Evolutionary conservation across 2,797 vertebrate genomes (phyloP).

Genomic region (Syngnathus acus): DNA sequence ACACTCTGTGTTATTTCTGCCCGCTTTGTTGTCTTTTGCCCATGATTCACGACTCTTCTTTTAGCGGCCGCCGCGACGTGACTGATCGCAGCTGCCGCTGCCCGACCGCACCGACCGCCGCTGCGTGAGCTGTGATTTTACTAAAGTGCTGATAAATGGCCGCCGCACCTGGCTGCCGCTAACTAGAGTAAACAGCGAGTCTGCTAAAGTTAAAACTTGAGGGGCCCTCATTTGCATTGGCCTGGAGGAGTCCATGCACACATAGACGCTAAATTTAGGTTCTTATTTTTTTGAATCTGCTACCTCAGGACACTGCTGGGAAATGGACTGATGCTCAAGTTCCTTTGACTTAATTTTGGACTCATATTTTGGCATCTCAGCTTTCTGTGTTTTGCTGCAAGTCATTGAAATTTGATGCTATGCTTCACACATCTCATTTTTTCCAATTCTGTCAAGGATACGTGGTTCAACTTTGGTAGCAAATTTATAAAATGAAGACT

Average conservation of each 20-base stretch:
- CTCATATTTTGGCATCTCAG: too few species aligned
- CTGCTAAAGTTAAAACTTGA: constrained; percentile 54
- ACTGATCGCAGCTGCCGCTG: constrained; percentile 17
- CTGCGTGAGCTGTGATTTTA: constrained; percentile 16
- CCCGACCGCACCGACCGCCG: background rate
- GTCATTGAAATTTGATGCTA: too few species aligned
- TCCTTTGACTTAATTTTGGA: too few species aligned
- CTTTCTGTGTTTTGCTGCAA: too few species aligned
- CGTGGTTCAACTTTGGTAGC: too few species aligned
- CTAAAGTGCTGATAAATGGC: constrained; percentile 35
- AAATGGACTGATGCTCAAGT: background rate
- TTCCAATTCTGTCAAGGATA: too few species aligned
- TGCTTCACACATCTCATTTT: too few species aligned
- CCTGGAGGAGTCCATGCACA: constrained; percentile 31
- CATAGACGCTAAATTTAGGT: constrained; percentile 28
- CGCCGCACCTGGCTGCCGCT: constrained; percentile 45
- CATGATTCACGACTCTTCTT: background rate
- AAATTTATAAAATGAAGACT: too few species aligned
- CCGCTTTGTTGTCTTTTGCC: constrained; percentile 22
- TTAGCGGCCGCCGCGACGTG: background rate
- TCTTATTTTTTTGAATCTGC: background rate
- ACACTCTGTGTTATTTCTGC: constrained; percentile 26
- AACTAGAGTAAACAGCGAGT: constrained; percentile 43
- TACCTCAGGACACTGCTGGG: background rate
- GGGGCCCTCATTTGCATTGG: constrained; percentile 50